These are phyloP conservation scores for Lysandra coridon DNA, from an alignment of 2,888 invertebrate genomes.

Conservation along the genomic window DNA sequence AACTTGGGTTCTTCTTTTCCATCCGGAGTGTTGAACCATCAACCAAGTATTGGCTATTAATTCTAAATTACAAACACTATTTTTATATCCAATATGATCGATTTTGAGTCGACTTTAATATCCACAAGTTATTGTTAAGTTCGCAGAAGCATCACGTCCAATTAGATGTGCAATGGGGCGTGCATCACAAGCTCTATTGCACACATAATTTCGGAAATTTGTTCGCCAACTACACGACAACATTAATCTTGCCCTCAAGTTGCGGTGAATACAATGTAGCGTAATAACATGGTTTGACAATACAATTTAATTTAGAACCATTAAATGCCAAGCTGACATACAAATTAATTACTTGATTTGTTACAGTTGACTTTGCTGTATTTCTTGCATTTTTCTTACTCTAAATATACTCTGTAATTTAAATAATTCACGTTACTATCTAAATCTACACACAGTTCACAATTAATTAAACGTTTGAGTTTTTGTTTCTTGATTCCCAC, in stretches of 20 bases:
- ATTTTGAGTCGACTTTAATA: constrained; percentile 2
- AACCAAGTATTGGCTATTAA: too few relatives aligned
- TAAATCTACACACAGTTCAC: not conserved
- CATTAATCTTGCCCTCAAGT: constrained; percentile 15
- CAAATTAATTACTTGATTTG: not conserved
- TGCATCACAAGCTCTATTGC: constrained; percentile 54
- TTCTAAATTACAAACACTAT: too few relatives aligned
- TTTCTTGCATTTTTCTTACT: not conserved
- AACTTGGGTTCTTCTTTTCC: too few relatives aligned
- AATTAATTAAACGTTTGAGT: not conserved
- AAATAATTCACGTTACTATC: not conserved
- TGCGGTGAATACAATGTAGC: constrained; percentile 12
- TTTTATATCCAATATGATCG: not conserved
- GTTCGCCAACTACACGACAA: constrained; percentile 25
- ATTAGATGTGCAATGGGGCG: constrained; percentile 59
- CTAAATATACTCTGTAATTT: not conserved
- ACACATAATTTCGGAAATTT: constrained; percentile 53
- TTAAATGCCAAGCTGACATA: not conserved
- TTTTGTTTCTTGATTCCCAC: not conserved
- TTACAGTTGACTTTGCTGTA: not conserved
- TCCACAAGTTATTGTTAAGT: constrained; percentile 16
- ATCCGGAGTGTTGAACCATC: too few relatives aligned
- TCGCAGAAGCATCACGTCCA: constrained; percentile 49
- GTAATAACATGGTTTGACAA: constrained; percentile 2
- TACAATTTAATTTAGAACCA: constrained; percentile 33